A percentile compares a stretch with the other conserved stretches of the same genome.
phyloP scores from a whole-genome alignment of 2,888 invertebrate genomes.

The Scaptomyza reducta region DNA sequence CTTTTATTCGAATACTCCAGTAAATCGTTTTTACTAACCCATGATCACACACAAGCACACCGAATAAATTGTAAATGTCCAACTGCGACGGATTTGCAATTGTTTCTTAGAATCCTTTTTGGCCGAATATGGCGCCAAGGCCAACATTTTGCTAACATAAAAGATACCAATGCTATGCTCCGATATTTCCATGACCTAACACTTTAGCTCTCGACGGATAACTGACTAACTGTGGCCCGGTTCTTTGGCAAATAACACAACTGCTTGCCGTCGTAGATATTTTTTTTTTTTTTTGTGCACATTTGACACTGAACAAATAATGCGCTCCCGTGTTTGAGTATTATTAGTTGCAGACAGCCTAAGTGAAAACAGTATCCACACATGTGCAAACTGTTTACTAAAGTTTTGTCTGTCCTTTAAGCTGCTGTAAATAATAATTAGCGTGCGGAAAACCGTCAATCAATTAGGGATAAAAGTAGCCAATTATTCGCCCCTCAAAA shows the following conservation, averaged over 20 bases:
- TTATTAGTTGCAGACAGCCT: slow-evolving; percentile 61
- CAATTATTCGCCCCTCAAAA: slow-evolving; percentile 51
- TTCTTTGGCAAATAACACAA: slow-evolving; percentile 26
- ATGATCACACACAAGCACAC: slow-evolving; percentile 70
- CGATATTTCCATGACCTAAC: slow-evolving; percentile 80
- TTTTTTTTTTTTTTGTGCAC: slow-evolving; percentile 18
- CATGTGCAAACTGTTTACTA: slow-evolving; percentile 52
- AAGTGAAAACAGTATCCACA: slow-evolving; percentile 29
- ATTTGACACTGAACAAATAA: slow-evolving; percentile 69
- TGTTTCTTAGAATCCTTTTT: slow-evolving; percentile 74
- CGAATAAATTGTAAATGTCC: slow-evolving; percentile 80
- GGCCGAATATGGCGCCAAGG: slow-evolving; percentile 81
- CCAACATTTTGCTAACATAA: slow-evolving; percentile 80
- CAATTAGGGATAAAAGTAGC: slow-evolving; percentile 55
- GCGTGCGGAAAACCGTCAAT: slow-evolving; percentile 63
- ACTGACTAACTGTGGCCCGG: slow-evolving; percentile 19
- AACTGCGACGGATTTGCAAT: slow-evolving; percentile 76
- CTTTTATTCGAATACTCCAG: background rate
- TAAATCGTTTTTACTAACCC: slow-evolving; percentile 66
- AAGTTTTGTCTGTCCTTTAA: slow-evolving; percentile 29
- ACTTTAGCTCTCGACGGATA: slow-evolving; percentile 26
- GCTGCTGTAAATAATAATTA: slow-evolving; percentile 75
- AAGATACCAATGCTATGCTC: slow-evolving; percentile 81
- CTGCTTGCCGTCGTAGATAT: background rate
- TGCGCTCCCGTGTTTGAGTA: slow-evolving; percentile 69